These are phyloP conservation scores for Pterostichus madidus DNA, from an alignment of 2,888 invertebrate genomes.

Conservation along the genomic window DNA sequence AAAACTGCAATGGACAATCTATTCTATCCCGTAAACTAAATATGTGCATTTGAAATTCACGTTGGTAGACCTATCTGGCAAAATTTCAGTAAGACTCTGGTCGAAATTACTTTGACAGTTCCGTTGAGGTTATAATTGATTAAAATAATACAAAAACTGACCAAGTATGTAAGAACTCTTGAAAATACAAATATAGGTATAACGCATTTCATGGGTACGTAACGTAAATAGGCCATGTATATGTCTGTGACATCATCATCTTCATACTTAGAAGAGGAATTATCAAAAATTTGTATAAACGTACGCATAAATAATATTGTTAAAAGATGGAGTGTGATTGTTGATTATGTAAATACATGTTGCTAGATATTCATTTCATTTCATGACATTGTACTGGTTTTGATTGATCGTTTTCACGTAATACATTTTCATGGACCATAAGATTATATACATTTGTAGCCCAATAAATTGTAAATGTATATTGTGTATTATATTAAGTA, in stretches of 20 bases:
- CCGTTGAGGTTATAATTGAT: constrained; percentile 36
- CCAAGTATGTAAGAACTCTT: constrained; percentile 67
- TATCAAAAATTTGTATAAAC: constrained; percentile 62
- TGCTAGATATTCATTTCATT: constrained; percentile 71
- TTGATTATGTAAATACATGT: constrained; percentile 73
- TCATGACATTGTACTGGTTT: constrained; percentile 65
- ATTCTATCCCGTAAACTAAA: constrained; percentile 47
- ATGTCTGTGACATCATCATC: constrained; percentile 59
- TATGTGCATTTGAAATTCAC: constrained; percentile 38
- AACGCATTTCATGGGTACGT: constrained; percentile 60
- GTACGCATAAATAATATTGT: constrained; percentile 60
- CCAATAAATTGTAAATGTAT: constrained; percentile 64
- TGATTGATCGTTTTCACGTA: constrained; percentile 49
- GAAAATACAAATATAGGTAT: constrained; percentile 66
- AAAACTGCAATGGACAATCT: constrained; percentile 63
- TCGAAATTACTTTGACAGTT: constrained; percentile 27
- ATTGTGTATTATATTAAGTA: constrained; percentile 66
- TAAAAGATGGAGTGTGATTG: constrained; percentile 65
- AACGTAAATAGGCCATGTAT: constrained; percentile 57
- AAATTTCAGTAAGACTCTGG: constrained; percentile 57
- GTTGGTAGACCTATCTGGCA: constrained; percentile 57
- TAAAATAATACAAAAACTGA: constrained; percentile 66
- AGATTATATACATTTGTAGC: constrained; percentile 64
- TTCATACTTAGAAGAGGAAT: constrained; percentile 44
- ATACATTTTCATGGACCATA: constrained; percentile 65